Evolutionary conservation across 2,797 vertebrate genomes (phyloP).

Genomic region (Macropus fuliginosus): DNA sequence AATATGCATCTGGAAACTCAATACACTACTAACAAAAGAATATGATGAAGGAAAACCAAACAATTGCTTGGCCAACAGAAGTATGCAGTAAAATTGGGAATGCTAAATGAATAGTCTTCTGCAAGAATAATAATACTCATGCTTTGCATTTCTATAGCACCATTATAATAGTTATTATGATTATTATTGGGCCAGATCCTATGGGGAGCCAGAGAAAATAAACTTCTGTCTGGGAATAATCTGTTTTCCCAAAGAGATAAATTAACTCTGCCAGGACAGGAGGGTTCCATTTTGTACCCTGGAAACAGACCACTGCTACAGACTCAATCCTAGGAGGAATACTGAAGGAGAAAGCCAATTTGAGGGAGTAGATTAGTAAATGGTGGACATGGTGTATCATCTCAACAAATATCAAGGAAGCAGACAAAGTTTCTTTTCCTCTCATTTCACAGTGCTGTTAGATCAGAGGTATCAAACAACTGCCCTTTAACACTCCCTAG

Average conservation of each 20-base stretch:
- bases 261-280: constrained; percentile 48
- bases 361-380: background rate
- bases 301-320: constrained; percentile 24
- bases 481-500: background rate
- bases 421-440: background rate
- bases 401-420: background rate
- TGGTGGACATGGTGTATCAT: background rate
- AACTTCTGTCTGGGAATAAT: constrained; percentile 59
- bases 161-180: constrained; percentile 63
- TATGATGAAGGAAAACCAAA: constrained; percentile 57
- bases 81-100: constrained; percentile 47
- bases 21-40: constrained; percentile 51
- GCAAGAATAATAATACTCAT: constrained; percentile 55
- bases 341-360: background rate
- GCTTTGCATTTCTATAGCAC: constrained; percentile 58
- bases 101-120: constrained; percentile 58
- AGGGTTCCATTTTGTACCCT: background rate
- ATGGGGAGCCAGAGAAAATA: constrained; percentile 66
- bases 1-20: constrained; percentile 64
- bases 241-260: constrained; percentile 50
- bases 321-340: background rate
- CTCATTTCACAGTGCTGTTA: background rate
- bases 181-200: constrained; percentile 53
- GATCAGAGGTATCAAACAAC: background rate
- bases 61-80: constrained; percentile 43